Evolutionary conservation across 2,113 vertebrate species (phyloP).

Genomic region (Chlorodrepanis virens): DNA sequence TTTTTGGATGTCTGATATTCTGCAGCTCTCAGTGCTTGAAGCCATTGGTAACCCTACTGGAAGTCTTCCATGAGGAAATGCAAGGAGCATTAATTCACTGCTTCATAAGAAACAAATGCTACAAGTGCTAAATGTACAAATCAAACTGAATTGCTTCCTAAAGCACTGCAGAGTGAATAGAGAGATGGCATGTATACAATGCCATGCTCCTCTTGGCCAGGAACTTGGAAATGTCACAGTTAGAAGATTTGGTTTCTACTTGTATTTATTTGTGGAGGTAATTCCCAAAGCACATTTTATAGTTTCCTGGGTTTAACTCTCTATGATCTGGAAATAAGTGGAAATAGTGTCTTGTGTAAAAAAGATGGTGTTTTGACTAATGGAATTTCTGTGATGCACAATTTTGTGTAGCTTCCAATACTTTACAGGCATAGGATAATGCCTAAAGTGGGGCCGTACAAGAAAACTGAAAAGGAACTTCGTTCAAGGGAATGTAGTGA

Average conservation of each 20-base stretch:
- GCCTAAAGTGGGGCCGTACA: not conserved
- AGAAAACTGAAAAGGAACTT: not conserved
- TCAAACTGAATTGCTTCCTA: constrained; percentile 6
- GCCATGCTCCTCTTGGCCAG: not conserved
- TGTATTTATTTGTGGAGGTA: not conserved
- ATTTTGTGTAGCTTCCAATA: not conserved
- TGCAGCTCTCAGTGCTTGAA: not conserved
- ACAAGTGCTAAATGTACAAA: not conserved
- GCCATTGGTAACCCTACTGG: not conserved
- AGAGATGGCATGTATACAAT: not conserved
- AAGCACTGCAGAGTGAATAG: not conserved
- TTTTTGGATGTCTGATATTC: not conserved
- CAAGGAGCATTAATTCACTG: constrained; percentile 17
- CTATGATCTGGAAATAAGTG: not conserved
- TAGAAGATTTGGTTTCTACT: not conserved
- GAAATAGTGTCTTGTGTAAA: not conserved
- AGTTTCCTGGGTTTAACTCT: not conserved
- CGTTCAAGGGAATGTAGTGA: not conserved
- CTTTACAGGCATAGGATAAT: constrained; percentile 30
- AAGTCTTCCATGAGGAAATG: not conserved
- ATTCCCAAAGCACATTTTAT: not conserved
- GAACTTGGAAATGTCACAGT: not conserved
- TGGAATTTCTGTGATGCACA: not conserved
- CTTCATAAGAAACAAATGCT: not conserved
- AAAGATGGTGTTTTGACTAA: not conserved